Conservation (phyloP, 2,888 invertebrate species). For the Adelognathus sp. region DNA sequence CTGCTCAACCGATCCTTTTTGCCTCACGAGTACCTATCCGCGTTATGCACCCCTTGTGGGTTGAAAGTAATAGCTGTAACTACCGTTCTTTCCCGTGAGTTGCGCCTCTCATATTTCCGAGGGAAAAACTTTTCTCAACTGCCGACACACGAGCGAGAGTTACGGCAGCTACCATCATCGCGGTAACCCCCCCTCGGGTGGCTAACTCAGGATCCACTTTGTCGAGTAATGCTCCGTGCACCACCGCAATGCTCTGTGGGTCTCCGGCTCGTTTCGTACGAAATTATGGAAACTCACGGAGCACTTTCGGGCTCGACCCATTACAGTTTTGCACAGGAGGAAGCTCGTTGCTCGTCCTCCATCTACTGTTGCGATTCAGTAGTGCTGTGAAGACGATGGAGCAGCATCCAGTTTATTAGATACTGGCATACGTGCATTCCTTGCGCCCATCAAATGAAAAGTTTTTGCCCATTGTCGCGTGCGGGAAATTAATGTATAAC, state of each 20-base stretch:
- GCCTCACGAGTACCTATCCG: too few relatives aligned
- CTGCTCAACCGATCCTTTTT: too few relatives aligned
- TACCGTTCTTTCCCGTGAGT: background rate
- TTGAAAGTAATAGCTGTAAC: too few relatives aligned
- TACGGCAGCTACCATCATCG: background rate
- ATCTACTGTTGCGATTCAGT: too few relatives aligned
- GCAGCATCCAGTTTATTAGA: too few relatives aligned
- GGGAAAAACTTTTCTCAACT: constrained; percentile 39
- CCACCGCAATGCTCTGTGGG: constrained; percentile 3
- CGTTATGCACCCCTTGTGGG: too few relatives aligned
- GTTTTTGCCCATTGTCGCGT: too few relatives aligned
- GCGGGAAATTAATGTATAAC: too few relatives aligned
- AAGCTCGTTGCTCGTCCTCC: background rate
- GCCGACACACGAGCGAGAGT: background rate
- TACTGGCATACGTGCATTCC: too few relatives aligned
- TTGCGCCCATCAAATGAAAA: too few relatives aligned
- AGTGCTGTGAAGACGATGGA: too few relatives aligned
- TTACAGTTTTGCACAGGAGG: background rate
- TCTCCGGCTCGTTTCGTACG: constrained; percentile 4
- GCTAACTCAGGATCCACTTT: background rate
- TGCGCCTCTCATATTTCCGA: constrained; percentile 20
- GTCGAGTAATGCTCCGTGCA: constrained; percentile 28
- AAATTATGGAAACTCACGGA: constrained; percentile 21
- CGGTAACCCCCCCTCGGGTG: background rate
- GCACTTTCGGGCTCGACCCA: background rate